phyloP scores from a whole-genome alignment of 2,113 vertebrate genomes.

The Actinemys pallida region DNA sequence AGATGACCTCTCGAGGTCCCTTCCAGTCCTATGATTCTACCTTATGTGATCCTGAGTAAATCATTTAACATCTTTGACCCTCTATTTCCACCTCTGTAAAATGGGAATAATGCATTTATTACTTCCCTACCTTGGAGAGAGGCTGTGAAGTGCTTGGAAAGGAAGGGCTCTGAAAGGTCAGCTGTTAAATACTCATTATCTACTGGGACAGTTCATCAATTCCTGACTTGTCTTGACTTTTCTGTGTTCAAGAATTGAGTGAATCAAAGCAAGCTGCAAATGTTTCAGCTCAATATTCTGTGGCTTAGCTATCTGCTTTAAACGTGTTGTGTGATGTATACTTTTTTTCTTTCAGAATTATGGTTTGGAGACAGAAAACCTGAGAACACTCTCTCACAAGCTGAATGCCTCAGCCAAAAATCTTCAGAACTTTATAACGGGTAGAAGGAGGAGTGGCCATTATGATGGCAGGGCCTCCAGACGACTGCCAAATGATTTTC shows the following conservation, averaged over 20 bases:
- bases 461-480: conserved; percentile 89
- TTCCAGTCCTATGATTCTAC: too few species aligned
- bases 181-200: too few species aligned
- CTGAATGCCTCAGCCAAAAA: conserved; percentile 93
- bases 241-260: neutral
- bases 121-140: neutral
- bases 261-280: neutral
- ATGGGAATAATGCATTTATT: neutral
- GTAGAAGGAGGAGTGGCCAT: conserved; percentile 89
- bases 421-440: conserved; percentile 92
- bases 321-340: neutral
- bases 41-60: neutral
- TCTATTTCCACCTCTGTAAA: accelerated
- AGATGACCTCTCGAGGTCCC: too few species aligned
- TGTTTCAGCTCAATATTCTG: accelerated
- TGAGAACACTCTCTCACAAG: conserved; percentile 91
- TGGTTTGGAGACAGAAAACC: conserved; percentile 91
- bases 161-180: neutral
- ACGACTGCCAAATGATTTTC: conserved; percentile 89
- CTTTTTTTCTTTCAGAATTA: conserved; percentile 85
- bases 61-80: neutral
- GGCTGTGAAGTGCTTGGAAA: neutral
- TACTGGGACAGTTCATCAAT: neutral
- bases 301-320: neutral
- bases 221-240: neutral